These are phyloP conservation scores for Campylomormyrus tamandua DNA, from an alignment of 2,113 vertebrate genomes.

Conservation along the genomic window DNA sequence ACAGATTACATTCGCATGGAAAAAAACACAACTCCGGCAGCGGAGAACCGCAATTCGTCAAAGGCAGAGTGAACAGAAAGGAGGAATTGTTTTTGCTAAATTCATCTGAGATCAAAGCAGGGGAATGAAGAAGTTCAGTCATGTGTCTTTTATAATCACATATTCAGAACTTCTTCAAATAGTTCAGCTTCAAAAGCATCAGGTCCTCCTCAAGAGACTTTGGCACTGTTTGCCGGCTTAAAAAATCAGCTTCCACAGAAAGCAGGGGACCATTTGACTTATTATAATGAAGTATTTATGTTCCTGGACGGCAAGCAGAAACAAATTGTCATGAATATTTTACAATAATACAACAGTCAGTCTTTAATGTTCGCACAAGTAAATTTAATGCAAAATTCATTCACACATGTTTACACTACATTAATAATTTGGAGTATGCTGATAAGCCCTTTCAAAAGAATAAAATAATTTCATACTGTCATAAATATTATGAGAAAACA, in stretches of 20 bases:
- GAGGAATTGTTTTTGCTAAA: slow-evolving; percentile 18
- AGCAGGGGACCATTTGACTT: neutral
- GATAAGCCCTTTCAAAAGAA: neutral
- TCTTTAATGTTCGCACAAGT: neutral
- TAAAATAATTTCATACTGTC: neutral
- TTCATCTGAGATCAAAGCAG: slow-evolving; percentile 15
- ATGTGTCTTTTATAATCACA: neutral
- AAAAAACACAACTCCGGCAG: neutral
- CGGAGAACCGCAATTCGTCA: neutral
- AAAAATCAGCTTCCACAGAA: neutral
- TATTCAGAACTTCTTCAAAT: slow-evolving; percentile 12
- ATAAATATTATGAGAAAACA: neutral
- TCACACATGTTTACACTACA: neutral
- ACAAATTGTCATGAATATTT: neutral
- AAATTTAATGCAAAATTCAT: slow-evolving; percentile 8
- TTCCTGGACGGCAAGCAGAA: neutral
- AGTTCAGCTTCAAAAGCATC: slow-evolving; percentile 1
- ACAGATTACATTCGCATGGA: slow-evolving; percentile 11
- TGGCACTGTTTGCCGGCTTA: neutral
- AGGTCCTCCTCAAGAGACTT: neutral
- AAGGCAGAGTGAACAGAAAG: slow-evolving; percentile 6
- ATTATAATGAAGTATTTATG: neutral
- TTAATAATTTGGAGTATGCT: neutral
- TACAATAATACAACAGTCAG: neutral
- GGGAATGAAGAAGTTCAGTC: neutral